Conservation (phyloP, 2,113 vertebrate species). For the Syngnathoides biaculeatus region DNA sequence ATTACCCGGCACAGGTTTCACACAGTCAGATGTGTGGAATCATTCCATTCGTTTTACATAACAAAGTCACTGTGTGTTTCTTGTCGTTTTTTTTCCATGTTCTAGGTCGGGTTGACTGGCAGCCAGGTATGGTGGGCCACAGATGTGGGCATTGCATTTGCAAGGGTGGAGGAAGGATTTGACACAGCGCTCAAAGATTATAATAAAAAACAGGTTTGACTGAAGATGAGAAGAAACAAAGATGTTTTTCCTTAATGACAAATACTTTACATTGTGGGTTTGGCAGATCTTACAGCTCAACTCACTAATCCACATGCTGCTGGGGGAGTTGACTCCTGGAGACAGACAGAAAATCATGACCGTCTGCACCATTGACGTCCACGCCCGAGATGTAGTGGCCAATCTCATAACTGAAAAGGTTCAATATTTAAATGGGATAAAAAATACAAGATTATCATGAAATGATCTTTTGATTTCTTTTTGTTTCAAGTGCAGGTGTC, state of each 20-base stretch:
- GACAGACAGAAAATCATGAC: slow-evolving; percentile 91
- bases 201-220: slow-evolving; percentile 65
- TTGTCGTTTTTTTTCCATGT: neutral
- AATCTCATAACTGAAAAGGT: slow-evolving; percentile 84
- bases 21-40: neutral
- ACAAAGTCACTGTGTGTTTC: neutral
- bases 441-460: neutral
- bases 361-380: slow-evolving; percentile 84
- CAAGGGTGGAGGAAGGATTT: slow-evolving; percentile 71
- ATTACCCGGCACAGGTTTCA: slow-evolving; percentile 70
- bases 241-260: neutral
- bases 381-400: slow-evolving; percentile 80
- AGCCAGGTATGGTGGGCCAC: slow-evolving; percentile 76
- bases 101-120: slow-evolving; percentile 66
- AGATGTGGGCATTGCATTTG: slow-evolving; percentile 74
- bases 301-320: slow-evolving; percentile 88
- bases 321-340: slow-evolving; percentile 82
- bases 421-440: slow-evolving; percentile 10
- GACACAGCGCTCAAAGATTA: slow-evolving; percentile 74
- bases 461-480: neutral
- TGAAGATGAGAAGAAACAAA: neutral
- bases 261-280: neutral
- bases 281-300: slow-evolving; percentile 88
- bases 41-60: neutral
- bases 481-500: slow-evolving; percentile 64